phyloP scores from a whole-genome alignment of 2,797 vertebrate genomes.

The Clarias pachynema region DNA sequence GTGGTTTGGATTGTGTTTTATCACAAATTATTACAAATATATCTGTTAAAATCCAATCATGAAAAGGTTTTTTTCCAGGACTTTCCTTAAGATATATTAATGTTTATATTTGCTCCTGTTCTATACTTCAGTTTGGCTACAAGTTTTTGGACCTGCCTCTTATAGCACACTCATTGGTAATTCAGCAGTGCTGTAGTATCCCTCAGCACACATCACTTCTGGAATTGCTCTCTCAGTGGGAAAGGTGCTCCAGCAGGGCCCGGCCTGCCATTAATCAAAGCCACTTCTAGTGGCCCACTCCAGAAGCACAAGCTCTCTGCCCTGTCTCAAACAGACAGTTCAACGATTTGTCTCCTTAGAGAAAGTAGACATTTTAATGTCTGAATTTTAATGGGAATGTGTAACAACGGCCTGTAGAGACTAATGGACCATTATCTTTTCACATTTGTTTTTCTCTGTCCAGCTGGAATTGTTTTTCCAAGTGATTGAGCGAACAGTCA shows the following conservation, averaged over 20 bases:
- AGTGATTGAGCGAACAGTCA: slow-evolving; percentile 44
- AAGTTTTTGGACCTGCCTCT: slow-evolving; percentile 44
- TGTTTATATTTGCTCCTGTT: slow-evolving; percentile 7
- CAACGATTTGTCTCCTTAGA: slow-evolving; percentile 74
- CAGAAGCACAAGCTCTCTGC: slow-evolving; percentile 74
- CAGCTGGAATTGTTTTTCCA: slow-evolving; percentile 48
- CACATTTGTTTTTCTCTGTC: slow-evolving; percentile 57
- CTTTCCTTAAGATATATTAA: no score
- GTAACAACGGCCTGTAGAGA: slow-evolving; percentile 55
- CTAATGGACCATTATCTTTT: slow-evolving; percentile 59
- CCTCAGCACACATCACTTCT: slow-evolving; percentile 65
- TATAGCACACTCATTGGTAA: slow-evolving; percentile 53
- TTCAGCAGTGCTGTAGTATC: slow-evolving; percentile 52
- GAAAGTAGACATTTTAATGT: slow-evolving; percentile 57
- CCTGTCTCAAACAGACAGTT: slow-evolving; percentile 76
- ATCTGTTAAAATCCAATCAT: neutral
- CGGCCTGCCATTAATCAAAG: slow-evolving; percentile 80
- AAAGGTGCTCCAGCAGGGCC: slow-evolving; percentile 67
- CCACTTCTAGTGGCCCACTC: slow-evolving; percentile 79
- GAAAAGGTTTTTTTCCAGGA: no score
- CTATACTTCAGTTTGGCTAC: no score
- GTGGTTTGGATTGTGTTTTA: neutral
- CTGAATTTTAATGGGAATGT: slow-evolving; percentile 59
- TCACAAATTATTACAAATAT: neutral
- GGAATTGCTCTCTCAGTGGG: slow-evolving; percentile 60